Conservation (phyloP, 2,113 vertebrate genomes). For the Brachypteracias leptosomus region DNA sequence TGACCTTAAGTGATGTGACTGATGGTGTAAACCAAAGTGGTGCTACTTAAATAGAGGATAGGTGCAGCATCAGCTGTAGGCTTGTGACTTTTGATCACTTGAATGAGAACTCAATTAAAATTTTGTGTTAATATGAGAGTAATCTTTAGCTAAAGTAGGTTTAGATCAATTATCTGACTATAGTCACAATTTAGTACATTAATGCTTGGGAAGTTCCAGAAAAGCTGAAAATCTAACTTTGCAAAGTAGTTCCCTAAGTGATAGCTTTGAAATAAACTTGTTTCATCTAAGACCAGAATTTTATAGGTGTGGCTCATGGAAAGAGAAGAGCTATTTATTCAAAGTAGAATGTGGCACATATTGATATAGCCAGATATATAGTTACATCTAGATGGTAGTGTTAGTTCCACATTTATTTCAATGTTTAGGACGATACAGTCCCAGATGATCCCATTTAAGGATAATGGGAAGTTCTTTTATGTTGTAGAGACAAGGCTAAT, state of each 20-base stretch:
- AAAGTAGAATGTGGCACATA: background rate
- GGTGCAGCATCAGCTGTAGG: background rate
- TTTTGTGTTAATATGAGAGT: background rate
- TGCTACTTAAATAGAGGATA: background rate
- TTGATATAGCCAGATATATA: background rate
- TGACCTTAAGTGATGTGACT: background rate
- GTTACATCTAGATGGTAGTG: background rate
- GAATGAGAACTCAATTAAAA: background rate
- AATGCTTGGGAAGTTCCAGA: background rate
- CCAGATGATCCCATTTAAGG: slow-evolving; percentile 13
- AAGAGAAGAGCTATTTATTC: slow-evolving; percentile 8
- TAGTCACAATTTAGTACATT: background rate
- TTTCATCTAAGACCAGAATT: background rate
- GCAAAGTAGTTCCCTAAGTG: background rate
- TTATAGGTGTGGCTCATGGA: background rate
- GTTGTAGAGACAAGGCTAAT: background rate
- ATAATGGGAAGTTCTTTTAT: background rate
- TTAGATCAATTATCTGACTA: background rate
- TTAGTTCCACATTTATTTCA: background rate
- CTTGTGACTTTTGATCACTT: background rate
- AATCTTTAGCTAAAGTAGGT: background rate
- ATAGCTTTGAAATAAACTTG: background rate
- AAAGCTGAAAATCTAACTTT: background rate
- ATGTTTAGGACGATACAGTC: background rate
- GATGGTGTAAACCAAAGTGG: background rate